A percentile compares a stretch with the other conserved stretches of the same genome.
phyloP scores from a whole-genome alignment of 2,888 invertebrate species.

The Lordiphosa fenestrarum region DNA sequence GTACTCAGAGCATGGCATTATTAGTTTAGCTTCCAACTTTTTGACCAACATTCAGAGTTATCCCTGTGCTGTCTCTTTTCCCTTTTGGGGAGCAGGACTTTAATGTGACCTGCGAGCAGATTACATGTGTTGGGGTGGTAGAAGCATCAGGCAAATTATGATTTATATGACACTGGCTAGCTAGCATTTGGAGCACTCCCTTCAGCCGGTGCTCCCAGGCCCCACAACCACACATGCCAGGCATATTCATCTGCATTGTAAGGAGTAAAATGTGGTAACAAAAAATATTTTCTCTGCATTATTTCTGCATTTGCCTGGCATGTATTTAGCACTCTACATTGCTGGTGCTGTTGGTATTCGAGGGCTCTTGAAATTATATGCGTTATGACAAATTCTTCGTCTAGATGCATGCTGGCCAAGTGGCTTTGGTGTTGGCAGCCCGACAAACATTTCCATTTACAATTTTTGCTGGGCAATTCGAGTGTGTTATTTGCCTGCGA shows the following conservation, averaged over 20 bases:
- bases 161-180: slow-evolving; percentile 57
- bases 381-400: slow-evolving; percentile 36
- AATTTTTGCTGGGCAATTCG: slow-evolving; percentile 20
- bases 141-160: slow-evolving; percentile 59
- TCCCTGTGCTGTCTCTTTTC: too few relatives aligned
- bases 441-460: slow-evolving; percentile 35
- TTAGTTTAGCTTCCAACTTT: slow-evolving; percentile 14
- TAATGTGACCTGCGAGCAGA: slow-evolving; percentile 33
- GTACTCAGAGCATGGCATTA: slow-evolving; percentile 13
- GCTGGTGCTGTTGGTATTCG: slow-evolving; percentile 1
- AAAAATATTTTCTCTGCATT: slow-evolving; percentile 59
- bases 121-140: not conserved
- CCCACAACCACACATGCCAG: slow-evolving; percentile 3
- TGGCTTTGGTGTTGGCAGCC: slow-evolving; percentile 39
- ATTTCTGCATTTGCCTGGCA: slow-evolving; percentile 36
- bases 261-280: slow-evolving; percentile 41
- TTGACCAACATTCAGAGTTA: too few relatives aligned
- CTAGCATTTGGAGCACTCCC: slow-evolving; percentile 1
- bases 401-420: slow-evolving; percentile 19
- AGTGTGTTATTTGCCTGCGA: slow-evolving; percentile 18
- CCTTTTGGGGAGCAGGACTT: slow-evolving; percentile 25
- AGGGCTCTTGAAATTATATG: slow-evolving; percentile 39
- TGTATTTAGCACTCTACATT: slow-evolving; percentile 41
- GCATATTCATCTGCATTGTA: slow-evolving; percentile 22
- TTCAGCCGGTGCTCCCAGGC: not conserved